Evolutionary conservation across 2,113 vertebrate species (phyloP).

Genomic region (Bos javanicus): DNA sequence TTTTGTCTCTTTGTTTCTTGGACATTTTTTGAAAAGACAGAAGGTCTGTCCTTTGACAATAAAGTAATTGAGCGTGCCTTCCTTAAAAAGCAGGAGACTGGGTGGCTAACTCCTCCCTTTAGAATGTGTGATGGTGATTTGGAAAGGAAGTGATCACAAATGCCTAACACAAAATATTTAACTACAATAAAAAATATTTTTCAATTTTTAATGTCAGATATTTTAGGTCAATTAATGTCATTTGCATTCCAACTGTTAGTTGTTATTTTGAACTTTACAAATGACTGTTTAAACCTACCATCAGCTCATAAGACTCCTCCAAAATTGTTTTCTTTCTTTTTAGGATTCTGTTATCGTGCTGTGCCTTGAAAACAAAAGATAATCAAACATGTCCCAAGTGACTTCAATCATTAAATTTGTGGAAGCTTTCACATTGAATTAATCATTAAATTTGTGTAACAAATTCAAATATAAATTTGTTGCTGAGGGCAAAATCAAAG

Average conservation of each 20-base stretch:
- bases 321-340: not conserved
- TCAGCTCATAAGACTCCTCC: not conserved
- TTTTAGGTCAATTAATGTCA: not conserved
- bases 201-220: not conserved
- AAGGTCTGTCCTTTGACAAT: not conserved
- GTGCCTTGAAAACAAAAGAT: conserved; percentile 47
- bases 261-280: not conserved
- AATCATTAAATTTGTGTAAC: conserved; percentile 7
- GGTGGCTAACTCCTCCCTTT: not conserved
- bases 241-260: not conserved
- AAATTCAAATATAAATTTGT: conserved; percentile 62
- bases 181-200: not conserved
- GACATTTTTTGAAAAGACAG: not conserved
- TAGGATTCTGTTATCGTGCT: not conserved
- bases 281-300: not conserved
- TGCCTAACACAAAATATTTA: not conserved
- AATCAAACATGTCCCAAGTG: conserved; percentile 23
- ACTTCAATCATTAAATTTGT: conserved; percentile 3
- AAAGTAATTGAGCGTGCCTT: conserved; percentile 45
- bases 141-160: conserved; percentile 40
- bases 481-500: not conserved
- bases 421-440: not conserved
- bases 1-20: not conserved
- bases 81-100: conserved; percentile 2
- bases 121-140: not conserved